phyloP scores from a whole-genome alignment of 2,797 vertebrate genomes.

The Coilia nasus region DNA sequence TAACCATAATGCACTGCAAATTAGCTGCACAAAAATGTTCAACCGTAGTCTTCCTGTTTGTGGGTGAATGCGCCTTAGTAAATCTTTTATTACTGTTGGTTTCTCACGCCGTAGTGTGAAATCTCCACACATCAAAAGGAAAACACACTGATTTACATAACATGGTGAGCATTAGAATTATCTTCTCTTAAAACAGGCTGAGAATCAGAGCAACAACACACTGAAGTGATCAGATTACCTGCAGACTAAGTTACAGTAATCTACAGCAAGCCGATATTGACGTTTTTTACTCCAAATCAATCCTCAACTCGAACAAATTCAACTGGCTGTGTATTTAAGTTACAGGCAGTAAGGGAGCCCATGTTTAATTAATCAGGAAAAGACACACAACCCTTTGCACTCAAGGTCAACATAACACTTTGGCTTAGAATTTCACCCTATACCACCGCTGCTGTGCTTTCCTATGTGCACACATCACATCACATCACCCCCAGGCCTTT shows the following conservation, averaged over 20 bases:
- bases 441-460: neutral
- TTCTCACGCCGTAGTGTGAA: neutral
- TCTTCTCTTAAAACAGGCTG: neutral
- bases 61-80: neutral
- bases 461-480: too few species aligned
- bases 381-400: neutral
- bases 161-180: neutral
- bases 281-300: conserved; percentile 3
- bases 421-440: neutral
- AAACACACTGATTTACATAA: neutral
- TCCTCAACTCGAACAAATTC: neutral
- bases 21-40: neutral
- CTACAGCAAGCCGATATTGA: neutral
- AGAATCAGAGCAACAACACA: neutral
- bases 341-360: neutral
- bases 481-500: neutral
- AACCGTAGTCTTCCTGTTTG: neutral
- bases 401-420: neutral
- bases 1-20: conserved; percentile 20
- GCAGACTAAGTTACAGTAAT: neutral
- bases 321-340: conserved; percentile 1
- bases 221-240: neutral
- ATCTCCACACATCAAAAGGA: neutral
- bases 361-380: neutral
- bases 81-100: conserved; percentile 12